Base-by-base conservation (phyloP, 2,888 invertebrate species). In the Leucophora obtusa region DNA sequence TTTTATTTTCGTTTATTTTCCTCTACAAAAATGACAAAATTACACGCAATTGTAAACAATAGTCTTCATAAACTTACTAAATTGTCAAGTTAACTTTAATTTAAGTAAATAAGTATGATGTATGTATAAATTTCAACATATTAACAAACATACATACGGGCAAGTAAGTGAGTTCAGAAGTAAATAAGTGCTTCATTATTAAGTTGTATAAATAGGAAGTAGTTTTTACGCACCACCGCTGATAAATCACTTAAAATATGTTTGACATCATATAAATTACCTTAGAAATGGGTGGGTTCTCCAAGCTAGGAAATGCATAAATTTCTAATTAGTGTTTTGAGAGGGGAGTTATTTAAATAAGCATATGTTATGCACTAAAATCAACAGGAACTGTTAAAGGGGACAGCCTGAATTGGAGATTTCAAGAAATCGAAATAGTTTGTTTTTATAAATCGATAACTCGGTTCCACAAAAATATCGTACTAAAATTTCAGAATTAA, bases 11-110 rank as follows among this genome's bases (percentile, higher is more conserved):
- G n/a, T 47, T 47, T 47, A 47, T 43, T 43, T 43, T 5, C 8
- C 43, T 43, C 24, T 24, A 10, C 10, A 10, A 11, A 43, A 38
- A 70, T 38, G 70, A 53, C n/a, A 38, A 60, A 70, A 70, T 70
- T 59, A 70, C 70, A 60, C 60, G 24, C 70, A 70, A 60, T 70
- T 70, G 70, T 70, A 60, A 60, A 17, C 51, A 53, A 60, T 60
- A 51, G 28, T 28, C 4, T 28, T 28, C 1, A 28, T 28, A 7
- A 60, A 70, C 51, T 53, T 53, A 38, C 60, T 24, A 70, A 70
- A 60, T 35, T 60, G 70, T 60, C 38, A 70, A 53, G 50, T 70
- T 33, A 51, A 70, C n/a, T 38, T 53, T 53, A 28, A 24, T 38
- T 53, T 53, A 28, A n/a, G 28, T 28, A 28, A 28, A 28, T 7